These are phyloP conservation scores for Ephydatia muelleri DNA, from an alignment of 37 sponge, comb jelly and placozoan genomes.

Conservation along the genomic window DNA sequence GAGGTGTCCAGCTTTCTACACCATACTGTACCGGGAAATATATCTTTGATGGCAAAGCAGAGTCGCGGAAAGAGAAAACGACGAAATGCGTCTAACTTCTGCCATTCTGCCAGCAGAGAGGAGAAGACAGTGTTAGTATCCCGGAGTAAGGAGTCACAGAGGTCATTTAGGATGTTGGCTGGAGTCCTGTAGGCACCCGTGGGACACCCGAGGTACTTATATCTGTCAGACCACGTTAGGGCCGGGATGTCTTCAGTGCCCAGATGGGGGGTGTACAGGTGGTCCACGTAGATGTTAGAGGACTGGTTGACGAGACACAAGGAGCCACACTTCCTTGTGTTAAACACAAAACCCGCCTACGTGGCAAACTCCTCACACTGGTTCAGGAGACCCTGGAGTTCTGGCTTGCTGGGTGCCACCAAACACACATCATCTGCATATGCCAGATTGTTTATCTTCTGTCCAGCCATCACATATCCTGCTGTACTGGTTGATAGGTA, in stretches of 20 bases:
- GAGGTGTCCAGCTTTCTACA: not conserved
- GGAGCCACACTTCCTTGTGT: no score
- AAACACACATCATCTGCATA: slow-evolving; percentile 53
- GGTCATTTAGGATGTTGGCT: no score
- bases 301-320: not conserved
- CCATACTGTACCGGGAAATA: slow-evolving; percentile 4
- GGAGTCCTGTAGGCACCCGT: no score
- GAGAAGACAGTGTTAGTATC: no score
- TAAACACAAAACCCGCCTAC: slow-evolving; percentile 26
- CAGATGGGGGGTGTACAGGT: no score
- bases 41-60: not conserved
- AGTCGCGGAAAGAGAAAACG: slow-evolving; percentile 23
- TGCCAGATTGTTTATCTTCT: not conserved
- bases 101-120: slow-evolving; percentile 36
- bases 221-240: slow-evolving; percentile 3
- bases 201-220: slow-evolving; percentile 29
- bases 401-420: no score
- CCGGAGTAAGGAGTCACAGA: no score
- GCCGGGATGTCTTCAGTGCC: slow-evolving; percentile 17
- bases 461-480: slow-evolving; percentile 2
- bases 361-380: not conserved
- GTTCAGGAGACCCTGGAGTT: slow-evolving; percentile 3
- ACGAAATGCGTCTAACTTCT: slow-evolving; percentile 52
- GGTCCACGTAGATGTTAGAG: not conserved
- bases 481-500: no score